phyloP scores from a whole-genome alignment of 2,888 invertebrate species.

The Zaprionus obscuricornis region DNA sequence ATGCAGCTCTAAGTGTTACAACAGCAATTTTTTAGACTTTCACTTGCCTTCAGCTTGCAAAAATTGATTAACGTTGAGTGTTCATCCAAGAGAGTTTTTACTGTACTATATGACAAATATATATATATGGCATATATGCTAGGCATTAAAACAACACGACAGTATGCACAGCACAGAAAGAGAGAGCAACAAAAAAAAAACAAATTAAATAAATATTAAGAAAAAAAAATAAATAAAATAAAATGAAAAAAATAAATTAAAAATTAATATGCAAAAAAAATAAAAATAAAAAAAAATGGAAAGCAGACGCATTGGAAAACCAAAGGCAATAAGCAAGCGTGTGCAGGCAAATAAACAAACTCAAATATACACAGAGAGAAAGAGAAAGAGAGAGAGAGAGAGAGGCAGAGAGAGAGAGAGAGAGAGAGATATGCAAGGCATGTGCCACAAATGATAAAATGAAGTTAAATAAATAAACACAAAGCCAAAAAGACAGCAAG shows the following conservation, averaged over 20 bases:
- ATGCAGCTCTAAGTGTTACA: no score
- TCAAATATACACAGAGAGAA: slow-evolving; percentile 13
- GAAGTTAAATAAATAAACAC: slow-evolving; percentile 50
- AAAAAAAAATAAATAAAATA: slow-evolving; percentile 7
- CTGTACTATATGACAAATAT: no score
- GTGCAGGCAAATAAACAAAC: slow-evolving; percentile 32
- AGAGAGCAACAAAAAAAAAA: not conserved
- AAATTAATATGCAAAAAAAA: slow-evolving; percentile 39
- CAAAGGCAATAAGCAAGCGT: slow-evolving; percentile 24
- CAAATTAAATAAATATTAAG: slow-evolving; percentile 1
- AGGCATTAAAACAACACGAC: no score
- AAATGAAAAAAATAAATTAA: slow-evolving; percentile 19
- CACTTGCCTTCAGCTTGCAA: no score
- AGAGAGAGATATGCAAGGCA: not conserved
- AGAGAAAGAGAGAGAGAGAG: not conserved
- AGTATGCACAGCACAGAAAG: not conserved
- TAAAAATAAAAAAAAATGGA: slow-evolving; percentile 5
- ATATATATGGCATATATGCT: no score
- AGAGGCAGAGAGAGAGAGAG: not conserved
- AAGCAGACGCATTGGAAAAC: slow-evolving; percentile 18
- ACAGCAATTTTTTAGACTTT: no score
- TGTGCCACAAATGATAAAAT: slow-evolving; percentile 15
- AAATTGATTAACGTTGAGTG: no score
- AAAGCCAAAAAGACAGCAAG: slow-evolving; percentile 29
- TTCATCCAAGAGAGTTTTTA: no score